Conservation (phyloP, 2,113 vertebrate genomes). For the Indicator indicator region DNA sequence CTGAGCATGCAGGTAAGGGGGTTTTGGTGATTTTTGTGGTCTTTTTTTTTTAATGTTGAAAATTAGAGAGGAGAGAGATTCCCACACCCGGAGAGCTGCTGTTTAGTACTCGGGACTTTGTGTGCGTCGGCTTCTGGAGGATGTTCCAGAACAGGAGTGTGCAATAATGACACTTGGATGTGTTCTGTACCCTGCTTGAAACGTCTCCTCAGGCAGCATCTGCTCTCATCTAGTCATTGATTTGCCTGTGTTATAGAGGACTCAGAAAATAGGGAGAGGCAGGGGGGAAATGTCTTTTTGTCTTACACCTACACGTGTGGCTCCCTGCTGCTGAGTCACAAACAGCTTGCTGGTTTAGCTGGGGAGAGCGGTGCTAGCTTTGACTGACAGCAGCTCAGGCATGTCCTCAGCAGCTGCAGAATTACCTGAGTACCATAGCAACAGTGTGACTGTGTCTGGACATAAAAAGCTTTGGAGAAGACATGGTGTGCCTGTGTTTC, state of each 20-base stretch:
- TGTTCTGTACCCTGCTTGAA: neutral
- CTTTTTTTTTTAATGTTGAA: neutral
- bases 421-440: neutral
- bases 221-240: neutral
- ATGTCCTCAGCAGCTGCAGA: neutral
- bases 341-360: neutral
- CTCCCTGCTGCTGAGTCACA: neutral
- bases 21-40: neutral
- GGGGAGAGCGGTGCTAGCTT: neutral
- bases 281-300: neutral
- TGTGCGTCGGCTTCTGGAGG: neutral
- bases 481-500: neutral
- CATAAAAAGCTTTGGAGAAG: neutral
- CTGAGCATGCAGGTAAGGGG: constrained; percentile 91
- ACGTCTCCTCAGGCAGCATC: neutral
- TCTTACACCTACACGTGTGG: neutral
- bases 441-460: neutral
- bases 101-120: neutral
- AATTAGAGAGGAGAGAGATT: neutral
- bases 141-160: neutral
- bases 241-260: neutral
- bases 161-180: neutral
- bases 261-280: neutral
- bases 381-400: neutral
- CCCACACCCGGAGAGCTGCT: neutral